Evolutionary conservation across 2,888 invertebrate species (phyloP).

Genomic region (Euclidia mi): DNA sequence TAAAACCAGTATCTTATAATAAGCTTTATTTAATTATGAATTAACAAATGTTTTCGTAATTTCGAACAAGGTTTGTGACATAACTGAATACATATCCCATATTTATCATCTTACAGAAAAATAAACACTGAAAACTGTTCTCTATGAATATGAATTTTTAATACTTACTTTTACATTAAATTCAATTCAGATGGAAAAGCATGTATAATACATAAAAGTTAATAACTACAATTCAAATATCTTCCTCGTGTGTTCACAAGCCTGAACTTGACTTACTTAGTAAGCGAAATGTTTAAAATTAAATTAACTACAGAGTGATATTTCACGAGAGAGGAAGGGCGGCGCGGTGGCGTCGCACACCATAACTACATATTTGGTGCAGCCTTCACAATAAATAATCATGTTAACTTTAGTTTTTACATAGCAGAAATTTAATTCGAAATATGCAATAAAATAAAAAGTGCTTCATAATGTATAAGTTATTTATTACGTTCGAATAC

Average conservation of each 20-base stretch:
- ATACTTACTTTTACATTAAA: constrained; percentile 87
- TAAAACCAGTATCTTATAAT: constrained; percentile 89
- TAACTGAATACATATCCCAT: constrained; percentile 89
- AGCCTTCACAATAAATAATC: constrained; percentile 76
- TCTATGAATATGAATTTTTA: constrained; percentile 88
- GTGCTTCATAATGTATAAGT: constrained; percentile 68
- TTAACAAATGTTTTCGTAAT: constrained; percentile 90
- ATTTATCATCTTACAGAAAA: constrained; percentile 83
- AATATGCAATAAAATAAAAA: constrained; percentile 69
- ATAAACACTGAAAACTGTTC: constrained; percentile 88
- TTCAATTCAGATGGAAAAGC: constrained; percentile 89
- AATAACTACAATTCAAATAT: constrained; percentile 84
- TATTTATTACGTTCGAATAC: constrained; percentile 60
- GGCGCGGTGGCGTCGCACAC: constrained; percentile 53
- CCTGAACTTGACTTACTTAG: constrained; percentile 84
- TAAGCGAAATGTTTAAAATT: constrained; percentile 85
- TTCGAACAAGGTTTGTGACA: constrained; percentile 89
- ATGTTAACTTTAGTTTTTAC: constrained; percentile 63
- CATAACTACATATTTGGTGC: constrained; percentile 68
- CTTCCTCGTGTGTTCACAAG: constrained; percentile 80
- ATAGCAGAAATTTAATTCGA: constrained; percentile 69
- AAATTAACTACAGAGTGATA: constrained; percentile 76
- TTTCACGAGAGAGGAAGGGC: constrained; percentile 56
- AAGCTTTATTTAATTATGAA: constrained; percentile 91
- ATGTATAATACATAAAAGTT: constrained; percentile 88